Evolutionary conservation across 2,113 vertebrate species (phyloP).

Genomic region (Columba livia): DNA sequence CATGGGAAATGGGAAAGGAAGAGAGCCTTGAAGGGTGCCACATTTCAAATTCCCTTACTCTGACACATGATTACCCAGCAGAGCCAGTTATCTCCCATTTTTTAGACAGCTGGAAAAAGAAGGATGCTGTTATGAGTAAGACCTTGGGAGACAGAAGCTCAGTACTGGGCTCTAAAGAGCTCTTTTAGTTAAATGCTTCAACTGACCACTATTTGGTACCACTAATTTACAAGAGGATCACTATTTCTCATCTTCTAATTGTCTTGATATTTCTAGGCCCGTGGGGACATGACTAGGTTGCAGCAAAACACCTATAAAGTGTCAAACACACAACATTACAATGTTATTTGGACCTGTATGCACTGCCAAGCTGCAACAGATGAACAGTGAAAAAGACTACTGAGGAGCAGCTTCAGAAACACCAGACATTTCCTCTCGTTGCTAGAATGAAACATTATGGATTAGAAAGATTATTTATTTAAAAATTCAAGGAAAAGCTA

Average conservation of each 20-base stretch:
- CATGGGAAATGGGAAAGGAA: not conserved
- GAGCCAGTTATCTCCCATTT: not conserved
- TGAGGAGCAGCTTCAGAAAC: not conserved
- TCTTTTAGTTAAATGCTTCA: not conserved
- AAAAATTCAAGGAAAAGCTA: not conserved
- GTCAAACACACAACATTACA: fast-evolving
- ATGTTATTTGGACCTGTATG: not conserved
- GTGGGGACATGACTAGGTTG: not conserved
- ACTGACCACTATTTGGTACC: not conserved
- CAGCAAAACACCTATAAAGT: not conserved
- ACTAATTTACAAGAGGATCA: not conserved
- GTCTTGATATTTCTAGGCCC: not conserved
- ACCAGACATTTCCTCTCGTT: not conserved
- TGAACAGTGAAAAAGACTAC: not conserved
- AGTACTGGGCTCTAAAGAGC: not conserved
- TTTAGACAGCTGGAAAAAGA: not conserved
- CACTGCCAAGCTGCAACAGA: not conserved
- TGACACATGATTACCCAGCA: not conserved
- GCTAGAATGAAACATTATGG: not conserved
- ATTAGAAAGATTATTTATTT: not conserved
- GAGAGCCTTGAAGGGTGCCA: not conserved
- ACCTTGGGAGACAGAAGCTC: not conserved
- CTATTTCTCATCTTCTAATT: not conserved
- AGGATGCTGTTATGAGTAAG: not conserved
- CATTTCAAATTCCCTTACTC: not conserved